A percentile compares a stretch with the other conserved stretches of the same genome.
Evolutionary conservation across 2,888 invertebrate genomes (phyloP).

Genomic region (Acleris cristana): DNA sequence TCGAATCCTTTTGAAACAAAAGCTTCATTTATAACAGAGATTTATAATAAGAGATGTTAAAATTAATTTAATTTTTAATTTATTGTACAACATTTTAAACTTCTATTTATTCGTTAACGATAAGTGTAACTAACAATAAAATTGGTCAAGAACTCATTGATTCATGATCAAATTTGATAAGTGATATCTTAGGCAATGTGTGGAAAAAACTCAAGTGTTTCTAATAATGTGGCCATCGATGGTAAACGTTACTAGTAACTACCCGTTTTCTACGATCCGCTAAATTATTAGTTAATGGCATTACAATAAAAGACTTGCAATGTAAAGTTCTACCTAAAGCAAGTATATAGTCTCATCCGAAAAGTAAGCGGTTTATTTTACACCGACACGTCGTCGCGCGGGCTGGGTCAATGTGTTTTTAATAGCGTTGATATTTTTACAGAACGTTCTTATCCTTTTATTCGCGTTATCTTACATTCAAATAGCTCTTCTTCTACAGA

Average conservation of each 20-base stretch:
- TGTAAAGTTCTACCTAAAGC: background rate
- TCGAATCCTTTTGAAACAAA: too few species aligned
- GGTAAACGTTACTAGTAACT: background rate
- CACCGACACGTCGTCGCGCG: background rate
- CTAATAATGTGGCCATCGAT: too few species aligned
- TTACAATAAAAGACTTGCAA: background rate
- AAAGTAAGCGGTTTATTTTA: background rate
- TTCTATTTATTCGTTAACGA: too few species aligned
- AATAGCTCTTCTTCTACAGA: constrained; percentile 1
- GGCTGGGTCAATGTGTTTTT: constrained; percentile 23
- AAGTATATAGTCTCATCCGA: background rate
- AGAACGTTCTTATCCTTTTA: constrained; percentile 23
- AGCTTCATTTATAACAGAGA: too few species aligned
- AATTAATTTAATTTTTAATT: too few species aligned
- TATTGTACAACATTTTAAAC: too few species aligned
- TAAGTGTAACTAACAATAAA: too few species aligned
- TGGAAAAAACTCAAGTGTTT: too few species aligned
- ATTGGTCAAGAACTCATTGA: too few species aligned
- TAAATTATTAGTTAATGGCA: background rate
- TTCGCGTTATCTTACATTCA: background rate
- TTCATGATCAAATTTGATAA: too few species aligned
- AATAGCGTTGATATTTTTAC: constrained; percentile 28
- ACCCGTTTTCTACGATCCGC: background rate
- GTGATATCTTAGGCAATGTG: too few species aligned
- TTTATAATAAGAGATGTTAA: too few species aligned